phyloP scores from a whole-genome alignment of 2,113 vertebrate species.

The Corythaixoides concolor region DNA sequence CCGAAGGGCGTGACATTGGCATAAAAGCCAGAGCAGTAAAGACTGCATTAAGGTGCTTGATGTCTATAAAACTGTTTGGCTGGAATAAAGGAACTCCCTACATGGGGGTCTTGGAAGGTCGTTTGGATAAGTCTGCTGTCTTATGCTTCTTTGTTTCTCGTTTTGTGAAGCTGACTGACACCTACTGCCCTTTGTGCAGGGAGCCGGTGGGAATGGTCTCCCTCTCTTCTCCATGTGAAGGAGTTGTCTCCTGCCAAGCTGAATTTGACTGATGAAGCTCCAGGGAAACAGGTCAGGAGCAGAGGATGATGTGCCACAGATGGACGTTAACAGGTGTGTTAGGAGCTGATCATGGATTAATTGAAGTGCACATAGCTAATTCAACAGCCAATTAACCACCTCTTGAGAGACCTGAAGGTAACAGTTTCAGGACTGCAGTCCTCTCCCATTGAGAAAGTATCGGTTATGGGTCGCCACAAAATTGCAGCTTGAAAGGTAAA shows the following conservation, averaged over 20 bases:
- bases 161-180: background rate
- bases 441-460: background rate
- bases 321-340: background rate
- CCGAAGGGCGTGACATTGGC: background rate
- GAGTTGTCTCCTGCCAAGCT: background rate
- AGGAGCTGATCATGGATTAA: background rate
- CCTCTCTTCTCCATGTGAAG: fast-evolving
- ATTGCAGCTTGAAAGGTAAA: background rate
- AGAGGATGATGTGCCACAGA: background rate
- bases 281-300: background rate
- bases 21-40: background rate
- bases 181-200: background rate
- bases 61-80: background rate
- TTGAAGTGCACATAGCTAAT: background rate
- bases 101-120: background rate
- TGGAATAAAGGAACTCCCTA: background rate
- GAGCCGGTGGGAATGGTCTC: background rate
- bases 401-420: background rate
- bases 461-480: background rate
- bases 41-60: background rate
- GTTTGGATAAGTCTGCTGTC: background rate
- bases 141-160: background rate
- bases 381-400: background rate
- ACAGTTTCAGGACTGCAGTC: background rate
- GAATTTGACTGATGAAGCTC: background rate